Conservation (phyloP, 1,140 invertebrate species). For the Leguminivora glycinivorella region DNA sequence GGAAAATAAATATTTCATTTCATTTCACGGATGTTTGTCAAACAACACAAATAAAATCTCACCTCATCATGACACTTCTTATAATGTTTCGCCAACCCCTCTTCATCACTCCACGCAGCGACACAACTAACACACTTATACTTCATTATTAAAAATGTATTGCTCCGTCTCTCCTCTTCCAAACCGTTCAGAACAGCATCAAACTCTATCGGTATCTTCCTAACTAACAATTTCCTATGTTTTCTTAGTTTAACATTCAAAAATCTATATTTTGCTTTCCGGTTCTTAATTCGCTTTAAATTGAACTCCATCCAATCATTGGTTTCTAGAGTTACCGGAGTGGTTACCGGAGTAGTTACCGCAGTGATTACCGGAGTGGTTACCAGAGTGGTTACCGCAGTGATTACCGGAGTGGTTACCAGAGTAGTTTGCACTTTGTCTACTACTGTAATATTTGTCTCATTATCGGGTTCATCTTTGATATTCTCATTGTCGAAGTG, state of each 20-base stretch:
- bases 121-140: conserved; percentile 8
- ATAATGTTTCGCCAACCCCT: background rate
- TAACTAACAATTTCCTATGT: background rate
- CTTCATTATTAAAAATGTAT: background rate
- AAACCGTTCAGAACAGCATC: background rate
- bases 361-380: background rate
- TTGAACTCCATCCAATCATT: background rate
- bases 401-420: background rate
- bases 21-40: too few relatives aligned
- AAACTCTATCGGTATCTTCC: background rate
- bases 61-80: conserved; percentile 17
- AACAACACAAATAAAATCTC: background rate
- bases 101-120: background rate
- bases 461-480: background rate
- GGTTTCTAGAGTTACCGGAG: background rate
- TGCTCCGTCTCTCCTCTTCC: background rate
- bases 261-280: conserved; percentile 15
- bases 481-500: background rate
- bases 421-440: background rate
- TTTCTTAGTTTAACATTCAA: background rate
- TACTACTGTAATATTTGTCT: background rate
- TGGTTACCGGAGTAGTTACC: background rate
- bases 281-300: background rate
- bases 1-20: too few relatives aligned
- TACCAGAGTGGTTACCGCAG: too few relatives aligned